Evolutionary conservation across 2,113 vertebrate genomes (phyloP), one percentile per base, ranked within the genome.

Genomic region (Anguilla rostrata): DNA sequence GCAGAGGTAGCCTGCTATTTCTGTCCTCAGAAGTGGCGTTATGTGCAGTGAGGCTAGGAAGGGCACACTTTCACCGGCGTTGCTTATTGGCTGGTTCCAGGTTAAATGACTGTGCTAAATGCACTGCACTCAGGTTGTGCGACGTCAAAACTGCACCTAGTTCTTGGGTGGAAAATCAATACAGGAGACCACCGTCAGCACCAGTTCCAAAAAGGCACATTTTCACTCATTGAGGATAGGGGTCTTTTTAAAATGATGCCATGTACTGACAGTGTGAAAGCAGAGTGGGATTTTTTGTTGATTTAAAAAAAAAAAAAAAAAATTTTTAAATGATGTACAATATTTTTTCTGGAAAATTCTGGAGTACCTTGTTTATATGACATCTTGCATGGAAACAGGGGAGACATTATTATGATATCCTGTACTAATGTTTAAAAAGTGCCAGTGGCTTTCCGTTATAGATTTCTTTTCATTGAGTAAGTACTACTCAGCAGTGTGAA

Each of bases 21-120:
- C 66, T 75, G 84, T 34, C 66, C 29, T 78, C 29, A 14, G 29
- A 14, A 11, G 78, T 57, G n/a, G 22, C 15, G 39, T 39, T 26
- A n/a, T 84, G 79, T 29, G 40, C 34, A 5, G 56, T n/a, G 12
- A 29, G 85, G 26, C 82, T 29, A 22, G 60, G 39, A 78, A 5
- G 29, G 82, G 57, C 53, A 82, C 39, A 66, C 81, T 86, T 82
- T 82, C 63, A 29, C 9, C 57, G 11, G 22, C 39, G 79, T 41
- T 78, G 14, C 29, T 39, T 0, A 34, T 34, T 34, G 15, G 43
- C 15, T 82, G 80, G 39, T 43, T 78, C 40, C 43, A 46, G 40
- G 15, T 22, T 82, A 26, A 79, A 34, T 14, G 78, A 79, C 15
- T 16, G 3, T 20, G 60, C 7, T 12, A 1, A 22, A 26, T 26